A percentile compares a stretch with the other conserved stretches of the same genome.
These are phyloP conservation scores for Setipinna tenuifilis DNA, from an alignment of 2,797 vertebrate species.

Conservation along the genomic window DNA sequence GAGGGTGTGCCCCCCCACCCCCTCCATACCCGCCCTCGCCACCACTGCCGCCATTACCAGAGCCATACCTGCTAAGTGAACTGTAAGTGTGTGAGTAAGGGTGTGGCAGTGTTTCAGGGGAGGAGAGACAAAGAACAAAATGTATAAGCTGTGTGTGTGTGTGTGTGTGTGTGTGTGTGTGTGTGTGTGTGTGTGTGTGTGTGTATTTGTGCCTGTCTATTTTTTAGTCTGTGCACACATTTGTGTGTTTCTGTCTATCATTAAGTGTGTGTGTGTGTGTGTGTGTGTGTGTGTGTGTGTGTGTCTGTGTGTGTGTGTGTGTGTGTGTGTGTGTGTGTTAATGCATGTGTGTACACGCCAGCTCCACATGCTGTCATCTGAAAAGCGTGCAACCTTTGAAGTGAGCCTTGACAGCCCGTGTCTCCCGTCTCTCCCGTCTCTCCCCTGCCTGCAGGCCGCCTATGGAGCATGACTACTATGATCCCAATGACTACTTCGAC, in stretches of 20 bases:
- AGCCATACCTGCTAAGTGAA: slow-evolving; percentile 43
- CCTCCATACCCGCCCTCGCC: slow-evolving; percentile 55
- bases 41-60: slow-evolving; percentile 51
- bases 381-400: not conserved
- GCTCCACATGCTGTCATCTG: not conserved
- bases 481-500: slow-evolving; percentile 80
- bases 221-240: not conserved
- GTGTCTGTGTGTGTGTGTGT: slow-evolving; percentile 35
- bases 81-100: slow-evolving; percentile 36
- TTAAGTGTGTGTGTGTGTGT: slow-evolving; percentile 3
- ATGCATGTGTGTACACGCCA: not conserved
- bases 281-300: slow-evolving; percentile 35
- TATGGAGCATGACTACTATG: slow-evolving; percentile 78
- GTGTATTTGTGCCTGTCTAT: not conserved
- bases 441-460: slow-evolving; percentile 64
- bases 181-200: not conserved
- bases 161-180: slow-evolving; percentile 16
- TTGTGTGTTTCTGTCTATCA: not conserved
- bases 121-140: not conserved
- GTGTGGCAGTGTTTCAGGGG: not conserved
- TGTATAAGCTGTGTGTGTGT: not conserved
- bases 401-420: not conserved
- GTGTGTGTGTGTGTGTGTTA: slow-evolving; percentile 21
- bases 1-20: slow-evolving; percentile 59
- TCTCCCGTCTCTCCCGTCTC: not conserved